Base-by-base conservation (phyloP, 2,797 vertebrate species). In the Spinibarbus caldwelli region DNA sequence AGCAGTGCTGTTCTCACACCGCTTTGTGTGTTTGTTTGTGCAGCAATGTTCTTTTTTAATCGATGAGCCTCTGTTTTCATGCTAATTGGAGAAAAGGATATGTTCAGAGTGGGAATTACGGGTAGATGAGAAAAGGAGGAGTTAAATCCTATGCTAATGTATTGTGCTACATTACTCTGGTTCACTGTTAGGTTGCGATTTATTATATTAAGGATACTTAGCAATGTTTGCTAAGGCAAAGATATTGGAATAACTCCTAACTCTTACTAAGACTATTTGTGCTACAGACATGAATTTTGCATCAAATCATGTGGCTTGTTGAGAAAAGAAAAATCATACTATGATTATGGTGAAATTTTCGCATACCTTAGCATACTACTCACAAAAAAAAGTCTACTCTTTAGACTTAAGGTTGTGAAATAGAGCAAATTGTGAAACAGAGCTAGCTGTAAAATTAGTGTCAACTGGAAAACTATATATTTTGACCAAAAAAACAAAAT, bases 61-160 rank as follows among this genome's bases (percentile, higher is more conserved):
- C 59, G 11, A 12, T 64, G 80, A 89, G 76, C 91, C 71, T 88
- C 79, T 45, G 84, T 81, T 78, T 90, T 82, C 79, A 86, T 86
- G 81, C 90, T 84, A 86, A 90, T 79, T 82, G 64, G 92, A 90
- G 78, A 79, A 86, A 64, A 64, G 79, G 90, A 79, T 87, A 88
- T 78, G 12, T 85, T 84, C 86, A 87, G 80, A 83, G 29, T 17
- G 29, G 89, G 87, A 86, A 91, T 90, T 76, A 85, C 2, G 6
- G 12, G 94, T 93, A 90, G 92, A 93, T 93, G 90, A 94, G 86
- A 88, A 93, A 86, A 79, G 64, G 85, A 91, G 92, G 72, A 54
- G 83, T 94, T 93, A 93, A 94, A 94, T 94, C 93, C 87, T 90
- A 94, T 93, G 90, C 89, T 21, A 81, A 72, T 47, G n/a, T 75